Conservation (phyloP, 2,888 invertebrate genomes). For the Kuschelorhynchus macadamiae region DNA sequence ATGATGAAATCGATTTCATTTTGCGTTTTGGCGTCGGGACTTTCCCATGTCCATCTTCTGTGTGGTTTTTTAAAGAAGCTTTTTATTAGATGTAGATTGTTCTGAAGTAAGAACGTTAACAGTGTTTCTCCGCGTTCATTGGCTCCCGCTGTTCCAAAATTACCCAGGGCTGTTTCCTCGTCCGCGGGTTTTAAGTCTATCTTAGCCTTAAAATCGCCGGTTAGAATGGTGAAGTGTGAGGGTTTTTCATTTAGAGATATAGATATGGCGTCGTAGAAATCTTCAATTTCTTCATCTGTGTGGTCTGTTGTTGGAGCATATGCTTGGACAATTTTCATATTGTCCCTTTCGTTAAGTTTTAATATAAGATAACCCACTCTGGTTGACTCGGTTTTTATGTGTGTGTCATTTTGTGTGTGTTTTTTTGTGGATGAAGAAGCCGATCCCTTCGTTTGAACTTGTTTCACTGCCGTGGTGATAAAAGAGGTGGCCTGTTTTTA, state of each 20-base stretch:
- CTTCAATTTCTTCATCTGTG: constrained; percentile 7
- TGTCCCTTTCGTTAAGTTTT: neutral
- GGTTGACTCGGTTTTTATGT: neutral
- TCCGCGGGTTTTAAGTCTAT: neutral
- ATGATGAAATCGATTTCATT: constrained; percentile 22
- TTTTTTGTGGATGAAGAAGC: neutral
- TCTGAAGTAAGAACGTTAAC: constrained; percentile 9
- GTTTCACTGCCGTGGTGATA: neutral
- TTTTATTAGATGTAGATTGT: constrained; percentile 15
- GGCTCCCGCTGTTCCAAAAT: neutral
- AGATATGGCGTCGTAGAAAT: constrained; percentile 6
- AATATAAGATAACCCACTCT: neutral
- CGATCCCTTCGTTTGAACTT: neutral
- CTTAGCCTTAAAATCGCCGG: constrained; percentile 9
- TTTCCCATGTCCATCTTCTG: constrained; percentile 22
- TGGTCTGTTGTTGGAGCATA: constrained; percentile 6
- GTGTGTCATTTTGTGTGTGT: neutral
- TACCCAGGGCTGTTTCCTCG: constrained; percentile 1
- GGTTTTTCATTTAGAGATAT: constrained; percentile 1
- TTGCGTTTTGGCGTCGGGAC: constrained; percentile 4
- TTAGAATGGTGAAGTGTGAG: constrained; percentile 5
- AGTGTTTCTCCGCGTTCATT: constrained; percentile 20
- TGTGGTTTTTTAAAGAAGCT: constrained; percentile 13
- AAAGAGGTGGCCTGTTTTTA: neutral
- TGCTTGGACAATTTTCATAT: constrained; percentile 2